A percentile compares a stretch with the other conserved stretches of the same genome.
These are phyloP conservation scores for cattle (Bos taurus) DNA, from an alignment of 2,113 vertebrate species.

Conservation along the genomic window DNA sequence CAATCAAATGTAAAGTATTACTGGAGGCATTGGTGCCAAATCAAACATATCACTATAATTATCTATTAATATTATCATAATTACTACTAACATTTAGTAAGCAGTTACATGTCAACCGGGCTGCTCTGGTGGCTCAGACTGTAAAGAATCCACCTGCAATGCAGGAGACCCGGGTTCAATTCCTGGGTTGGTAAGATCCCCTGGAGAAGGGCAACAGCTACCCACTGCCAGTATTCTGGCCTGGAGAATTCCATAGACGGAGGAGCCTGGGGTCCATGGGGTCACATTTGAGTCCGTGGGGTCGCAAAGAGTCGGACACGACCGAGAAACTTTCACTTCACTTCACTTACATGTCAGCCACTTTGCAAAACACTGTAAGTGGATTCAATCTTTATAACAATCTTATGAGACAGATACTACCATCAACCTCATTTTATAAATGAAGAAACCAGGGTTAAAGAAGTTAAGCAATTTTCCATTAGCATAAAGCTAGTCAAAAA, in stretches of 20 bases:
- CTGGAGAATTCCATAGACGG: not conserved
- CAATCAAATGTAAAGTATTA: not conserved
- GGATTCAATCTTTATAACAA: not conserved
- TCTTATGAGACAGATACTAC: not conserved
- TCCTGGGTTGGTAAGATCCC: not conserved
- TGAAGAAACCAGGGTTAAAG: not conserved
- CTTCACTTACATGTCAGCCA: not conserved
- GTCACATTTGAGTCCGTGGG: not conserved
- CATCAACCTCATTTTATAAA: not conserved
- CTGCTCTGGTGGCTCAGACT: not conserved
- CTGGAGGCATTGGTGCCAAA: not conserved
- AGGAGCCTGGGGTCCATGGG: not conserved
- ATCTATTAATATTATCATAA: not conserved
- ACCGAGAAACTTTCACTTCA: not conserved
- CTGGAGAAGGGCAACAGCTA: not conserved
- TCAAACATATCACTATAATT: not conserved
- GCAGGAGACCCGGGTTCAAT: not conserved
- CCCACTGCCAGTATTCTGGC: not conserved
- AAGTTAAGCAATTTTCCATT: not conserved
- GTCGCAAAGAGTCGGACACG: fast-evolving
- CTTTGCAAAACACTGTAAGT: not conserved
- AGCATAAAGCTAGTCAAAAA: not conserved
- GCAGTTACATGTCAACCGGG: not conserved
- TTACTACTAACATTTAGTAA: not conserved
- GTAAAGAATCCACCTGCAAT: not conserved